Evolutionary conservation across 92 coral and sea anemone species (phyloP), one percentile per base, ranked within the genome.

Genomic region (Metridium senile): DNA sequence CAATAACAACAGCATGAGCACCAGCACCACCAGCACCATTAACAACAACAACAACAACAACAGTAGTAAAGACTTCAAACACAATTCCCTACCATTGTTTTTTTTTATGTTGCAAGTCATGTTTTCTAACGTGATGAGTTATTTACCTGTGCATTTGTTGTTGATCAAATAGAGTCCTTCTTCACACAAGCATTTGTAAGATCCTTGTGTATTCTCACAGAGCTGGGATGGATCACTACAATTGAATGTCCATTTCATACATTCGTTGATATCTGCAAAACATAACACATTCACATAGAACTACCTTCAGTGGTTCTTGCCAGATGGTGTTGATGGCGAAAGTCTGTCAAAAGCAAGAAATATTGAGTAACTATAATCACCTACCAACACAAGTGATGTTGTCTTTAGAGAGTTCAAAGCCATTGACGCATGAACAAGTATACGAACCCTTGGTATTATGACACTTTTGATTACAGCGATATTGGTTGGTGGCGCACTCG

Each of bases 81-180:
- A n/a, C n/a, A n/a, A n/a, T n/a, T n/a, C n/a, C n/a, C n/a, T 9
- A 35, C 0, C 9, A 11, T 62, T 11, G 26, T 1, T 39, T 10
- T n/a, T n/a, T n/a, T 28, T 49, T 6, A 13, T 39, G 49, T 6
- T 39, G 49, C 13, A 4, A 4, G 13, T 39, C 8, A 39, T 39
- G 13, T 39, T 39, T 39, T 4, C 6, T 39, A 39, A 13, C 8
- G 13, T 13, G 8, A 39, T 13, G 6, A 39, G 6, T 1, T 35
- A 58, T n/a, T 22, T 76, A 86, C 90, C 84, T 82, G 53, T 66
- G 56, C 90, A 86, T 25, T 52, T 73, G 33, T 71, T 65, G 75
- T 82, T 27, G 18, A 52, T 86, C 90, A 77, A 86, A 56, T 75
- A 72, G 21, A 86, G 82, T 9, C 87, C 87, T 71, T 78, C 85